A percentile compares a stretch with the other conserved stretches of the same genome.
phyloP scores from a whole-genome alignment of 1,140 invertebrate genomes.

The Pogonus chalceus region DNA sequence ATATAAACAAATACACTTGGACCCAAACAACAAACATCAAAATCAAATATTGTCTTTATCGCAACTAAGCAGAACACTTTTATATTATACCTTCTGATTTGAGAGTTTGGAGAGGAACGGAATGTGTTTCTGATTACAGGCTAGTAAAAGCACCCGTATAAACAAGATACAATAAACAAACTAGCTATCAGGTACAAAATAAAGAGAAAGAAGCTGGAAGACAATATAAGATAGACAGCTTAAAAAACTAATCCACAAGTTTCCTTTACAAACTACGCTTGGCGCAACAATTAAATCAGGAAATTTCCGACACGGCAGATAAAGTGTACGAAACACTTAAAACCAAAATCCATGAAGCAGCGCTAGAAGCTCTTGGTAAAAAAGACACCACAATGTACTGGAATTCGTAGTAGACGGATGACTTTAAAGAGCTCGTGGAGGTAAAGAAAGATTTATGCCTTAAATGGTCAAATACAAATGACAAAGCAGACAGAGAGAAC shows the following conservation, averaged over 20 bases:
- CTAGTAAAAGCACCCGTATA: background rate
- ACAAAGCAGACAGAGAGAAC: background rate
- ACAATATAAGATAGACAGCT: background rate
- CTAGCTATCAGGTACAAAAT: too few relatives aligned
- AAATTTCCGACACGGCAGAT: too few relatives aligned
- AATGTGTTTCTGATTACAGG: background rate
- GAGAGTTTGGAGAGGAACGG: constrained; percentile 8
- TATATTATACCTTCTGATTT: background rate
- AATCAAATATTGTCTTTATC: too few relatives aligned
- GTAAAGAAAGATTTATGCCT: too few relatives aligned
- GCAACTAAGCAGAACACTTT: background rate
- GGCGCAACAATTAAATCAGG: background rate
- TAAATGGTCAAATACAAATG: background rate
- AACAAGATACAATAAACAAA: background rate
- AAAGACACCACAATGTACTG: too few relatives aligned
- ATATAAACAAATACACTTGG: constrained; percentile 15
- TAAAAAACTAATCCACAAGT: constrained; percentile 1
- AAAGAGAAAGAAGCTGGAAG: too few relatives aligned
- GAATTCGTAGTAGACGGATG: too few relatives aligned
- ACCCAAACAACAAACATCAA: background rate
- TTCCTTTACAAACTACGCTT: constrained; percentile 6
- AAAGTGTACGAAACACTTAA: too few relatives aligned
- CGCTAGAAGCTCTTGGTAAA: too few relatives aligned
- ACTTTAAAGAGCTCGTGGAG: too few relatives aligned
- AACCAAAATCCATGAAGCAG: too few relatives aligned